Evolutionary conservation across 2,888 invertebrate species (phyloP).

Genomic region (Parnassius smintheus): DNA sequence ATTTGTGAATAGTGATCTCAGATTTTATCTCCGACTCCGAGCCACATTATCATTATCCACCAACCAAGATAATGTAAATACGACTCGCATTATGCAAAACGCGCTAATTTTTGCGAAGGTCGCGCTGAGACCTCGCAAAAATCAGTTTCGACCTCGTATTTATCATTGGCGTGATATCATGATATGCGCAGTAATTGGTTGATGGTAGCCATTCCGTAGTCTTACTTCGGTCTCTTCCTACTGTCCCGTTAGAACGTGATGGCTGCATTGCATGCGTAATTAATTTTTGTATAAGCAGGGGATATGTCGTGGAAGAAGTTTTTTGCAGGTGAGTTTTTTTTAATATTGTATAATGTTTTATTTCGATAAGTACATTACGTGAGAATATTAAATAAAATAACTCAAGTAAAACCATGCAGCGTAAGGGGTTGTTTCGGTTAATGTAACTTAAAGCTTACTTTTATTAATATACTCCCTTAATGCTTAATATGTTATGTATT

Average conservation of each 20-base stretch:
- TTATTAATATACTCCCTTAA: no score
- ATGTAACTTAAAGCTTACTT: no score
- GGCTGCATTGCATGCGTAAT: constrained; percentile 20
- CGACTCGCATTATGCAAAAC: constrained; percentile 65
- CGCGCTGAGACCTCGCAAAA: constrained; percentile 66
- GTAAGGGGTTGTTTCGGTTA: no score
- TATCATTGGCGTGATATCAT: constrained; percentile 71
- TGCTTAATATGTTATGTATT: no score
- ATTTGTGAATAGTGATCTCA: constrained; percentile 51
- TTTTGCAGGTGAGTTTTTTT: constrained; percentile 48
- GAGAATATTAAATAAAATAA: no score
- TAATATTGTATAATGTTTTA: constrained; percentile 7
- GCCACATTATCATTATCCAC: constrained; percentile 51
- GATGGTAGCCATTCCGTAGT: constrained; percentile 49
- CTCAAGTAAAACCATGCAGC: no score
- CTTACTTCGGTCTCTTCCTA: constrained; percentile 52
- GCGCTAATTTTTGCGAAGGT: constrained; percentile 74
- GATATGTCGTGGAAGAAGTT: constrained; percentile 51
- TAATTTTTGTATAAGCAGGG: constrained; percentile 3
- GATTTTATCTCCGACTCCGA: constrained; percentile 45
- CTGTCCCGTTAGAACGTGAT: constrained; percentile 30
- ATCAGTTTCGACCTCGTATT: constrained; percentile 67
- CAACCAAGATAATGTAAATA: constrained; percentile 52
- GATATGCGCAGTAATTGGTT: constrained; percentile 64
- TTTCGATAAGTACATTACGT: no score